Evolutionary conservation across 1,140 invertebrate species (phyloP).

Genomic region (Scaptomyza hsui): DNA sequence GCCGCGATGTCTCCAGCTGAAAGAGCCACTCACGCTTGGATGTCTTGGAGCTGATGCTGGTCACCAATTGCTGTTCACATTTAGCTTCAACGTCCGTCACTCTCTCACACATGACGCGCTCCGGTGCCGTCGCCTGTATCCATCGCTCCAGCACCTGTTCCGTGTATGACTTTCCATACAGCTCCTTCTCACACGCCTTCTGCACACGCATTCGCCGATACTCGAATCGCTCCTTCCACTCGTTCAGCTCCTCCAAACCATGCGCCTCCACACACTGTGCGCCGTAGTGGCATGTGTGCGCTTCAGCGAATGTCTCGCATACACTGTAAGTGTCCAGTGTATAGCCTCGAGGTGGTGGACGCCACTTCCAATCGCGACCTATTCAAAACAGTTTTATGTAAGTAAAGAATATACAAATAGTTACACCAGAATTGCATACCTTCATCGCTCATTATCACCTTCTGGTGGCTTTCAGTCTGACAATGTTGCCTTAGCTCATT

Average conservation of each 20-base stretch:
- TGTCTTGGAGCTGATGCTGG: conserved; percentile 88
- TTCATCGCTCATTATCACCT: conserved; percentile 89
- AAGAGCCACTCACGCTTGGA: conserved; percentile 89
- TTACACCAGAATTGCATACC: conserved; percentile 70
- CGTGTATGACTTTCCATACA: conserved; percentile 88
- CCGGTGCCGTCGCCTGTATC: conserved; percentile 86
- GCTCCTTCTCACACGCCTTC: conserved; percentile 87
- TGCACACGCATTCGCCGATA: conserved; percentile 88
- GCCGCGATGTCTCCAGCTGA: conserved; percentile 85
- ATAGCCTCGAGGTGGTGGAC: conserved; percentile 88
- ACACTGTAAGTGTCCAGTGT: conserved; percentile 85
- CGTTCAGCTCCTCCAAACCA: conserved; percentile 88
- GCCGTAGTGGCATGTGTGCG: conserved; percentile 87
- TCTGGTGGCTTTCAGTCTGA: conserved; percentile 88
- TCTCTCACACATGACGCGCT: conserved; percentile 86
- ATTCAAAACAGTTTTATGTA: conserved; percentile 6
- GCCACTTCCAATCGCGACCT: conserved; percentile 88
- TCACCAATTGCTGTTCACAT: conserved; percentile 87
- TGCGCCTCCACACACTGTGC: conserved; percentile 91
- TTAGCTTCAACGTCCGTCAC: conserved; percentile 87
- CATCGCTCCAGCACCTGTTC: conserved; percentile 89
- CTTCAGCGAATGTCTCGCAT: conserved; percentile 86
- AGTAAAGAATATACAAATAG: background rate
- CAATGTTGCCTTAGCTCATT: conserved; percentile 87
- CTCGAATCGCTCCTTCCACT: conserved; percentile 90